Evolutionary conservation across 2,888 invertebrate genomes (phyloP).

Genomic region (Octodonta nipae): DNA sequence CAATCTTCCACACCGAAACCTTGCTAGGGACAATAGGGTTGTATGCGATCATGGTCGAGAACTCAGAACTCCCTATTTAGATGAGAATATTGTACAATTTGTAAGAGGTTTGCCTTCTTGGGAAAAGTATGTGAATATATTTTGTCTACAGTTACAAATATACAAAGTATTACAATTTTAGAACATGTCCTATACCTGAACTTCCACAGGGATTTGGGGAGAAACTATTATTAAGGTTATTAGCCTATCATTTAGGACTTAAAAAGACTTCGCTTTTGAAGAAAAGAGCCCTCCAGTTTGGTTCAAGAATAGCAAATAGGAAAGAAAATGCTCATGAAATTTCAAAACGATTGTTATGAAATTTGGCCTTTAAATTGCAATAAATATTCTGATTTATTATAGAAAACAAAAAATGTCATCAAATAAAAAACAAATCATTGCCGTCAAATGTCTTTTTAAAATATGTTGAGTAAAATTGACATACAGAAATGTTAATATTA

Average conservation of each 20-base stretch:
- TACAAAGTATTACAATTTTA: no score
- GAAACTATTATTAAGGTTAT: slow-evolving; percentile 70
- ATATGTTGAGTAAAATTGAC: no score
- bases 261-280: slow-evolving; percentile 52
- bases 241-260: slow-evolving; percentile 56
- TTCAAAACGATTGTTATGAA: no score
- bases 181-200: slow-evolving; percentile 32
- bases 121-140: no score
- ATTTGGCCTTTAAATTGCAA: no score
- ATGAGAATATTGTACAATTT: slow-evolving; percentile 55
- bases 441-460: no score
- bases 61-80: slow-evolving; percentile 66
- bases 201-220: slow-evolving; percentile 77
- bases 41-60: slow-evolving; percentile 80
- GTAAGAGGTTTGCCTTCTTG: slow-evolving; percentile 50
- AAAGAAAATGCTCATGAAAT: slow-evolving; percentile 76
- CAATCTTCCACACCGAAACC: slow-evolving; percentile 77
- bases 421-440: no score
- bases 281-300: slow-evolving; percentile 94
- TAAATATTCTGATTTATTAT: no score
- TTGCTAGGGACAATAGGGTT: slow-evolving; percentile 88
- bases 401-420: no score
- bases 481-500: no score
- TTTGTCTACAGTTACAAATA: no score
- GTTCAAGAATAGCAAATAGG: slow-evolving; percentile 82